These are phyloP conservation scores for Pampus argenteus DNA, from an alignment of 2,797 vertebrate species.

Conservation along the genomic window DNA sequence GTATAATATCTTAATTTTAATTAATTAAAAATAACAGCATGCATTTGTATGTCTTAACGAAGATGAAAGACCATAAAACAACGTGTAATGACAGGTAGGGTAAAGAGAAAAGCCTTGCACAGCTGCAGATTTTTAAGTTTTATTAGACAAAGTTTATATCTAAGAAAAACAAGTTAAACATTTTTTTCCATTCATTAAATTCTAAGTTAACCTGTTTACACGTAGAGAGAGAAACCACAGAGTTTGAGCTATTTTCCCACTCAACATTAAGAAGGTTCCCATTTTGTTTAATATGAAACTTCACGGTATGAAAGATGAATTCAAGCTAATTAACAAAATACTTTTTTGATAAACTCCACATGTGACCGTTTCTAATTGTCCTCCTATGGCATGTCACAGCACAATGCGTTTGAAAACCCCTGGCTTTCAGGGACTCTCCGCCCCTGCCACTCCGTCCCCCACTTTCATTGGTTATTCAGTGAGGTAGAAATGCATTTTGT, in stretches of 20 bases:
- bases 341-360: neutral
- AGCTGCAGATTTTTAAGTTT: slow-evolving; percentile 26
- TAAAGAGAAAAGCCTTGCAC: slow-evolving; percentile 5
- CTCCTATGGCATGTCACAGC: neutral
- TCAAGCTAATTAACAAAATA: slow-evolving; percentile 17
- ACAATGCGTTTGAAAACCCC: neutral
- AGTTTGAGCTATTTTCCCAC: neutral
- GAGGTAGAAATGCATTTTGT: slow-evolving; percentile 97
- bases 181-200: neutral
- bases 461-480: slow-evolving; percentile 83
- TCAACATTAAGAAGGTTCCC: neutral
- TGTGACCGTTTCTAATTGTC: neutral
- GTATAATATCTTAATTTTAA: neutral
- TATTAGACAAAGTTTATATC: slow-evolving; percentile 57
- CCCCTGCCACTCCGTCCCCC: neutral
- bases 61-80: neutral
- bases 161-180: slow-evolving; percentile 29
- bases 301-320: slow-evolving; percentile 30
- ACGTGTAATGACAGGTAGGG: neutral
- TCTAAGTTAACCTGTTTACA: slow-evolving; percentile 20
- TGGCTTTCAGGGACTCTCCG: too few relatives aligned
- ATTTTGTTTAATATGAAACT: slow-evolving; percentile 4
- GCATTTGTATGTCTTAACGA: neutral
- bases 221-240: neutral
- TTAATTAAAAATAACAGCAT: neutral